These are phyloP conservation scores for Climacteris rufus DNA, from an alignment of 2,113 vertebrate genomes.

Conservation along the genomic window DNA sequence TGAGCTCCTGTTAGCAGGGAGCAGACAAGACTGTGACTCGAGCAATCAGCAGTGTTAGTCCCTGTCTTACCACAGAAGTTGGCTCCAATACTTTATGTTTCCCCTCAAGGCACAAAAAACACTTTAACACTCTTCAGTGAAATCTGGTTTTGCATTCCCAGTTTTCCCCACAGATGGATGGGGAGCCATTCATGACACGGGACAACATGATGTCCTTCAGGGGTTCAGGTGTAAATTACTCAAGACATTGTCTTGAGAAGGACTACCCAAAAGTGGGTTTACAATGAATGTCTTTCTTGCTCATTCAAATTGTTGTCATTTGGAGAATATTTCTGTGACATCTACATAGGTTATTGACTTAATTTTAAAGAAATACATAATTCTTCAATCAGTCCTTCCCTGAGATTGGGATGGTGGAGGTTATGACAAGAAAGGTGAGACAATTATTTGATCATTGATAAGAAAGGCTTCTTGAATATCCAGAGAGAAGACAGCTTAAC, in stretches of 20 bases:
- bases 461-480: not conserved
- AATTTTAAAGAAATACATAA: not conserved
- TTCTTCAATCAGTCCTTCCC: not conserved
- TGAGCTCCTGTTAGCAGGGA: not conserved
- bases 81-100: not conserved
- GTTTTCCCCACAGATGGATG: not conserved
- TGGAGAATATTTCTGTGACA: not conserved
- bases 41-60: not conserved
- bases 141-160: not conserved
- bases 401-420: not conserved
- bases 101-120: not conserved
- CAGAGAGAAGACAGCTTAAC: not conserved
- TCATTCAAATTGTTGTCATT: not conserved
- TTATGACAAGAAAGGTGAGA: not conserved
- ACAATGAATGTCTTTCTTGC: not conserved
- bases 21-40: not conserved
- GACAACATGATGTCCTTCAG: not conserved
- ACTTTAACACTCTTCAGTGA: not conserved
- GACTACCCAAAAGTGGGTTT: not conserved
- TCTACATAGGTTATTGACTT: not conserved
- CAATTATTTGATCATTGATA: not conserved
- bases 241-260: not conserved
- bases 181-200: not conserved
- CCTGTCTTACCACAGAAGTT: not conserved
- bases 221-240: not conserved